Base-by-base conservation (phyloP, 2,888 invertebrate species). In the Dioctria rufipes region DNA sequence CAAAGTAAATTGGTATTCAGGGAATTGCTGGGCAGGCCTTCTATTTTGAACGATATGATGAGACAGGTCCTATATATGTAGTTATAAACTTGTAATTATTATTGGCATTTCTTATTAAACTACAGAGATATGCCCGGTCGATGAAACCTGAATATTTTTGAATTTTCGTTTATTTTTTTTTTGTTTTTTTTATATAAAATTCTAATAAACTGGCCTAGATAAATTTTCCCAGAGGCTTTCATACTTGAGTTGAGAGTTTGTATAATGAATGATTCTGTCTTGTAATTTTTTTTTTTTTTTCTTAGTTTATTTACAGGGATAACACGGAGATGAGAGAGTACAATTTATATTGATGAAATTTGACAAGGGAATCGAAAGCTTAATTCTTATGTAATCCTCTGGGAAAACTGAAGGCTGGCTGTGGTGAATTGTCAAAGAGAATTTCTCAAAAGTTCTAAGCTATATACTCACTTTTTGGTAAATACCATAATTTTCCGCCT, bases 401-500 rank as follows among this genome's bases (percentile, higher is more conserved):
- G 61, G 61, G 37, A 39, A 61, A 61, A 61, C n/a, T 61, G 3
- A 61, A 5, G 11, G 11, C 11, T 11, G 51, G n/a, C 37, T 61
- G 37, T 61, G 5, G 37, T 6, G 25, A 58, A 51, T 9, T 51
- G 25, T 58, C 5, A 13, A 58, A 58, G 58, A 5, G 58, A 58
- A n/a, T 13, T 13, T 13, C n/a, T 11, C 11, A 58, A 13, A 58
- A 61, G 25, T 37, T 61, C 6, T 37, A 61, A 13, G 61, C 61
- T 61, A 25, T 25, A 25, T 25, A 25, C 25, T 25, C 25, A 25
- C 25, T 5, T 5, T 61, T 61, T 61, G 11, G 11, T 37, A 61
- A 61, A 61, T 61, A 11, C 61, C 11, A 61, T 61, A 61, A 61
- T 61, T 61, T 61, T 61, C 61, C 61, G 37, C 61, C 39, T 25